Evolutionary conservation across 2,113 vertebrate genomes (phyloP).

Genomic region (Clarias gariepinus): DNA sequence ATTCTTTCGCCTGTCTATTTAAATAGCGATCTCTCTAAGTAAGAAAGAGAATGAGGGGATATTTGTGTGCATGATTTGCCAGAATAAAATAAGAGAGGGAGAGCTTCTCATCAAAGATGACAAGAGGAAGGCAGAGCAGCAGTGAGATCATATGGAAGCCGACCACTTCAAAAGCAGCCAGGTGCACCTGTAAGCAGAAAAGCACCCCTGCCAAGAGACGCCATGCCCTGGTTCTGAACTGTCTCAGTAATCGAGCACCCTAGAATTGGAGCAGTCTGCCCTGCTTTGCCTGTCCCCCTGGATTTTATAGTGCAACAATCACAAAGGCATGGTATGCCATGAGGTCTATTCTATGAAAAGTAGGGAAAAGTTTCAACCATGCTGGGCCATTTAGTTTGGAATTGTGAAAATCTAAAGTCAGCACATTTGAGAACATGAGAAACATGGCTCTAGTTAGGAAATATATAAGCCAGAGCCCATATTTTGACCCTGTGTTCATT

Average conservation of each 20-base stretch:
- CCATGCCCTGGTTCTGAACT: constrained; percentile 22
- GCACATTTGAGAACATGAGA: constrained; percentile 46
- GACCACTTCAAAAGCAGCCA: constrained; percentile 28
- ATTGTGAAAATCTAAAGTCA: constrained; percentile 53
- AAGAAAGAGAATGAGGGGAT: background rate
- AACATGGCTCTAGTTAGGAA: constrained; percentile 51
- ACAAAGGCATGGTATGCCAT: background rate
- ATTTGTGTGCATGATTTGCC: constrained; percentile 32
- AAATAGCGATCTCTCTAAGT: background rate
- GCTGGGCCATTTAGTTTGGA: constrained; percentile 44
- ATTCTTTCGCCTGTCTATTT: constrained; percentile 36
- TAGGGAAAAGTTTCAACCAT: constrained; percentile 17
- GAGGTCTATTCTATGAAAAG: constrained; percentile 18
- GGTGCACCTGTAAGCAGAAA: constrained; percentile 41
- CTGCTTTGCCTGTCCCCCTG: constrained; percentile 18
- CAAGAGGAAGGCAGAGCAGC: constrained; percentile 38
- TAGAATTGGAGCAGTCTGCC: constrained; percentile 36
- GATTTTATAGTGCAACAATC: constrained; percentile 19
- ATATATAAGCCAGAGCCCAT: constrained; percentile 53
- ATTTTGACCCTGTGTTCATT: constrained; percentile 47
- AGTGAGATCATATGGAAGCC: constrained; percentile 42
- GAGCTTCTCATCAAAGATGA: constrained; percentile 33
- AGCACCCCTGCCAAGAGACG: background rate
- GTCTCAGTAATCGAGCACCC: constrained; percentile 40
- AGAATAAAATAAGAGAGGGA: constrained; percentile 35